Conservation (phyloP, 2,888 invertebrate genomes). For the Thymelicus lineola region DNA sequence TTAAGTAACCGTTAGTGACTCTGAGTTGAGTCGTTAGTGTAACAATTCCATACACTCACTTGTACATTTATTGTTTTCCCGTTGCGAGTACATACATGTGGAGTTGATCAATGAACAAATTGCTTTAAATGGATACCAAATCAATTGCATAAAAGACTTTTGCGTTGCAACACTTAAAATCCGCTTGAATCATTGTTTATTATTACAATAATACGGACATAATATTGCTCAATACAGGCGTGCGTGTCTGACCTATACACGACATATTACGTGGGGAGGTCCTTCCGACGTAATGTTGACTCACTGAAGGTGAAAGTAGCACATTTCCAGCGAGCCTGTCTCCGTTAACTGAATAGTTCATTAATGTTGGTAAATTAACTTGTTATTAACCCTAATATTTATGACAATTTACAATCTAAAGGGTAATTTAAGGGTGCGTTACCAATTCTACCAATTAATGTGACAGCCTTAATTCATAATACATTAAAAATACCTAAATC, state of each 20-base stretch:
- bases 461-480: too few relatives aligned
- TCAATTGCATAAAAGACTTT: slow-evolving; percentile 25
- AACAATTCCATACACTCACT: too few relatives aligned
- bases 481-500: too few relatives aligned
- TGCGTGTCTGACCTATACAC: slow-evolving; percentile 48
- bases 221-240: slow-evolving; percentile 69
- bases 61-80: too few relatives aligned
- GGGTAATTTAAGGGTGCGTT: too few relatives aligned
- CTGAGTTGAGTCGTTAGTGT: too few relatives aligned
- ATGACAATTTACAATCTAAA: neutral
- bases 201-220: slow-evolving; percentile 61
- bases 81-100: too few relatives aligned
- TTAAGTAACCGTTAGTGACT: too few relatives aligned
- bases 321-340: slow-evolving; percentile 56
- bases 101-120: too few relatives aligned
- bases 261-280: slow-evolving; percentile 57
- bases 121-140: neutral
- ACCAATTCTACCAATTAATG: too few relatives aligned
- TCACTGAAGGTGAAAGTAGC: slow-evolving; percentile 79
- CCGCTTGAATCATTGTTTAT: slow-evolving; percentile 59
- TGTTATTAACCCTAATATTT: neutral
- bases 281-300: slow-evolving; percentile 75
- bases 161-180: slow-evolving; percentile 30
- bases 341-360: slow-evolving; percentile 20
- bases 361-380: neutral